Percentiles rank a stretch among this genome's conserved stretches.
Conservation (phyloP, 1,140 invertebrate genomes). For the Formica exsecta region DNA sequence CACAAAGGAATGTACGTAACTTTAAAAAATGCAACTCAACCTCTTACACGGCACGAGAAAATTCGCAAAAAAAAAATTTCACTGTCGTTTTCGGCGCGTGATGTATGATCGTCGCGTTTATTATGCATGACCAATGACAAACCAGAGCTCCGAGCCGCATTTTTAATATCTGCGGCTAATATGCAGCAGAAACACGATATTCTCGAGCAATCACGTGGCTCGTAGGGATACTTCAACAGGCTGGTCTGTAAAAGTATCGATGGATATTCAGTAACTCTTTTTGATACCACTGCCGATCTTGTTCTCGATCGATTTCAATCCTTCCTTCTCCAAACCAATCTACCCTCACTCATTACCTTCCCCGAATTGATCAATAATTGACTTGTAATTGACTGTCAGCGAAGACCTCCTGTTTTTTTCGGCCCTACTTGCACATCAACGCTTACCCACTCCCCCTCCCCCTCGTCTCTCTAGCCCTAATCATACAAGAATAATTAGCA, state of each 20-base stretch:
- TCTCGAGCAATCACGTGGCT: conserved; percentile 78
- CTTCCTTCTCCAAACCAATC: not conserved
- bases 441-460: conserved; percentile 59
- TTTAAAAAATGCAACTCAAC: not conserved
- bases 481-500: conserved; percentile 85
- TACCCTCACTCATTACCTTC: not conserved
- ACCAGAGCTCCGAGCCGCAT: conserved; percentile 86
- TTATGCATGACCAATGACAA: conserved; percentile 86
- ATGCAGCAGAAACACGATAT: conserved; percentile 40
- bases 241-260: conserved; percentile 73
- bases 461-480: conserved; percentile 73
- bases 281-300: conserved; percentile 49
- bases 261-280: conserved; percentile 37
- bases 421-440: conserved; percentile 59
- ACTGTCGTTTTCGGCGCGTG: conserved; percentile 6
- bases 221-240: conserved; percentile 81
- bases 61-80: conserved; percentile 40
- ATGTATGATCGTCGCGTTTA: conserved; percentile 52
- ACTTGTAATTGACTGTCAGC: conserved; percentile 53
- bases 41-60: conserved; percentile 1
- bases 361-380: not conserved
- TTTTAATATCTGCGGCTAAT: conserved; percentile 68
- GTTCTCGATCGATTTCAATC: conserved; percentile 29
- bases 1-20: not conserved
- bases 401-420: conserved; percentile 55